Evolutionary conservation across 2,113 vertebrate genomes (phyloP).

Genomic region (Caracal caracal): DNA sequence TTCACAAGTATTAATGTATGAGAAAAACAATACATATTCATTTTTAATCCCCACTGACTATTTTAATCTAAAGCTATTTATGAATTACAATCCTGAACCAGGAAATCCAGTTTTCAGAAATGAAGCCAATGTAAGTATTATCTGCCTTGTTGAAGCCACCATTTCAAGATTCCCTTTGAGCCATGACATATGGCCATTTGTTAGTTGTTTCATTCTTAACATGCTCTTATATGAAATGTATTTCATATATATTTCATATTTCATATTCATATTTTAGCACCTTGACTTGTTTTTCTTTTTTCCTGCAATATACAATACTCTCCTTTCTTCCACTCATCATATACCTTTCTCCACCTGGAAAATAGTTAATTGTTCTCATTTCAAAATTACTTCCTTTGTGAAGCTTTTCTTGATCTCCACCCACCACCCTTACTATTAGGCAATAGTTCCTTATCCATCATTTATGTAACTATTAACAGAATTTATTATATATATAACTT

Average conservation of each 20-base stretch:
- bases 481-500: neutral
- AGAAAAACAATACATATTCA: neutral
- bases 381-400: neutral
- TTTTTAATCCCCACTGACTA: neutral
- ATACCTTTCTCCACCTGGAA: neutral
- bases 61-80: neutral
- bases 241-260: neutral
- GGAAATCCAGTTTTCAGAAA: neutral
- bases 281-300: neutral
- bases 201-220: neutral
- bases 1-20: neutral
- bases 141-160: neutral
- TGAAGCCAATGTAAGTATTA: neutral
- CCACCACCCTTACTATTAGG: neutral
- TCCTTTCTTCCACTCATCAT: neutral
- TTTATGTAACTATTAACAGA: neutral
- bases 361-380: neutral
- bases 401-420: neutral
- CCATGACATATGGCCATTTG: too few relatives aligned
- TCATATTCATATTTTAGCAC: too few relatives aligned
- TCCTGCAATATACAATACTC: neutral
- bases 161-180: neutral
- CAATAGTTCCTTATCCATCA: neutral
- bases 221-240: neutral
- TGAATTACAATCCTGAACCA: neutral